Percentiles rank a stretch among this genome's conserved stretches.
These are phyloP conservation scores for Ophioninae sp. DNA, from an alignment of 2,888 invertebrate species.

Conservation along the genomic window DNA sequence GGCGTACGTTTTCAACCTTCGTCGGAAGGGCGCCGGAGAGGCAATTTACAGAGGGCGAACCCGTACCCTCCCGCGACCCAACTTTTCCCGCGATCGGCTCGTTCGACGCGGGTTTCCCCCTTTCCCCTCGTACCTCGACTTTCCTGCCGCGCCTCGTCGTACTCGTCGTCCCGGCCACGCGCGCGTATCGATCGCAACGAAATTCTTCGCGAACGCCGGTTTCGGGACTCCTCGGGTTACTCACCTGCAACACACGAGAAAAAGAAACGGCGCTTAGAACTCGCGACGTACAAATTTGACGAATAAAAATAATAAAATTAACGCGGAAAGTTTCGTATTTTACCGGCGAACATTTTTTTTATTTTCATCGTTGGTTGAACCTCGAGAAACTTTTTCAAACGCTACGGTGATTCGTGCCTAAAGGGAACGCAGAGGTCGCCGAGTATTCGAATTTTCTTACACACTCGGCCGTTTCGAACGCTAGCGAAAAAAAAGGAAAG, in stretches of 20 bases:
- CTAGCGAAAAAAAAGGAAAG: neutral
- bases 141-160: neutral
- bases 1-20: neutral
- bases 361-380: neutral
- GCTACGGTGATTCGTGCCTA: neutral
- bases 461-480: neutral
- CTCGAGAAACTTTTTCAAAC: neutral
- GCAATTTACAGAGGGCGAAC: constrained; percentile 35
- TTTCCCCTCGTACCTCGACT: neutral
- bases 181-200: constrained; percentile 28
- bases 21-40: constrained; percentile 14
- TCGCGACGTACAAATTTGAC: neutral
- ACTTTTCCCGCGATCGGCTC: constrained; percentile 74
- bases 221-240: constrained; percentile 25
- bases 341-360: neutral
- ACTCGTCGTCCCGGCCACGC: constrained; percentile 15
- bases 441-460: constrained; percentile 1
- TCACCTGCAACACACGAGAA: constrained; percentile 67
- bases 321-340: neutral
- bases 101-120: constrained; percentile 72
- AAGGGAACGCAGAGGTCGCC: neutral
- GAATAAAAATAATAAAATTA: neutral
- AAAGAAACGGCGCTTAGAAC: neutral
- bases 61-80: constrained; percentile 62
- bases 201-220: neutral